Conservation (phyloP, 2,113 vertebrate genomes). For the Neodon shergylaensis region DNA sequence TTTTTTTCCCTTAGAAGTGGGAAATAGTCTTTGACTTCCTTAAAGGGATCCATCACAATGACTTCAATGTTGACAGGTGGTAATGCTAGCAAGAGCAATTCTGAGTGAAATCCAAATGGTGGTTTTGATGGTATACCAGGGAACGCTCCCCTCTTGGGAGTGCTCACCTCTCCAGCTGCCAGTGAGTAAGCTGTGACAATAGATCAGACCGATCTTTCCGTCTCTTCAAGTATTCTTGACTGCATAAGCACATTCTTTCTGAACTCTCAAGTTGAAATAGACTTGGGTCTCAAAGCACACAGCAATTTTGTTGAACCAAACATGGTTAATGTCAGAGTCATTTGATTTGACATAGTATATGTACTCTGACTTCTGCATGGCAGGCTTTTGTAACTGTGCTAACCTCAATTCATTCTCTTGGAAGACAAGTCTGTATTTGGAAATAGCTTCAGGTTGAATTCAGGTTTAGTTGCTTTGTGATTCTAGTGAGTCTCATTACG, state of each 20-base stretch:
- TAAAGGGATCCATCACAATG: not conserved
- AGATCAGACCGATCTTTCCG: not conserved
- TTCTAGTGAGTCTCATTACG: not conserved
- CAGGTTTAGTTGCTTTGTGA: not conserved
- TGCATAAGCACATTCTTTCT: not conserved
- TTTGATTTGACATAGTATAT: not conserved
- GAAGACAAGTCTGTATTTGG: not conserved
- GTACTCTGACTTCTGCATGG: not conserved
- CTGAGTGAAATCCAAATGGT: not conserved
- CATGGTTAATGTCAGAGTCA: not conserved
- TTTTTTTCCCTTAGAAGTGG: not conserved
- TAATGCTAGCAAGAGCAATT: not conserved
- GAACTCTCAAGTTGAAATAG: not conserved
- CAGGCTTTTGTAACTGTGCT: not conserved
- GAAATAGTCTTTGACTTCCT: not conserved
- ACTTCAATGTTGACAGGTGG: not conserved
- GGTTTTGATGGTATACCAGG: not conserved
- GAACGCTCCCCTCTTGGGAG: not conserved
- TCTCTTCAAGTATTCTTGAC: not conserved
- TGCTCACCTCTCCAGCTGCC: not conserved
- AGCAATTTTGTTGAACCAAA: not conserved
- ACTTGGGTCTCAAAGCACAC: constrained; percentile 35
- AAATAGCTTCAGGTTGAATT: not conserved
- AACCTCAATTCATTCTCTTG: not conserved
- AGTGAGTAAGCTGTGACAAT: not conserved